Base-by-base conservation (phyloP, 1,140 invertebrate genomes). In the Tetraneura akinire region DNA sequence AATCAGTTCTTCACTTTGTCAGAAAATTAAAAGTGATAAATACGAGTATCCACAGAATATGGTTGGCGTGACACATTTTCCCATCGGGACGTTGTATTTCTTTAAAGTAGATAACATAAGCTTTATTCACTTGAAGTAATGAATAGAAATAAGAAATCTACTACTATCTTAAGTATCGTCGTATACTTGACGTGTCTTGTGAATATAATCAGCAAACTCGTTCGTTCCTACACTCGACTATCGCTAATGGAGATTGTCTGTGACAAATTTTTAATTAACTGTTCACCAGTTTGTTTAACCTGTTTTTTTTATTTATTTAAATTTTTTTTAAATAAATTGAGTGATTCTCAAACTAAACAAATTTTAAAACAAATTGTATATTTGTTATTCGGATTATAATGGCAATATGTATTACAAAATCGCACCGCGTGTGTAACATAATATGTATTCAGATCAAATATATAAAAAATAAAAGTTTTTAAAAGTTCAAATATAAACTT, bases 81-180 rank as follows among this genome's bases (percentile, higher is more conserved):
- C 68, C 26, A 23, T 1, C 68, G 23, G 16, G 16, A 51, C 47
- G 45, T 26, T 13, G 66, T 26, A 45, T 71, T 71, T 71, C 23
- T 51, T 71, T 71, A 51, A 51, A 45, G 23, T 3, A 29, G 45
- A 71, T 49, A 26, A n/a, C n/a, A n/a, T n/a, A n/a, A n/a, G 23
- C 68, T 5, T 51, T 71, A 71, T 49, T 51, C 68, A 51, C 26
- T 51, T 18, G 47, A 45, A 23, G 29, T 18, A n/a, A n/a, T 26
- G 37, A 47, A 47, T 47, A 68, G 23, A 71, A 71, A n/a, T n/a
- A n/a, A 42, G 71, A 57, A 76, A 76, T 76, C 49, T 76, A 42
- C 49, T 76, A 42, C 51, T n/a, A 57, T 76, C 71, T 76, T 57
- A 57, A 76, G 51, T 57, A 51, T 57, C 21, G 14, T 5, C 26